Evolutionary conservation across 37 sponge, comb jelly and placozoan genomes (phyloP), one percentile per base, ranked within the genome.

Genomic region (Agelas oroides): DNA sequence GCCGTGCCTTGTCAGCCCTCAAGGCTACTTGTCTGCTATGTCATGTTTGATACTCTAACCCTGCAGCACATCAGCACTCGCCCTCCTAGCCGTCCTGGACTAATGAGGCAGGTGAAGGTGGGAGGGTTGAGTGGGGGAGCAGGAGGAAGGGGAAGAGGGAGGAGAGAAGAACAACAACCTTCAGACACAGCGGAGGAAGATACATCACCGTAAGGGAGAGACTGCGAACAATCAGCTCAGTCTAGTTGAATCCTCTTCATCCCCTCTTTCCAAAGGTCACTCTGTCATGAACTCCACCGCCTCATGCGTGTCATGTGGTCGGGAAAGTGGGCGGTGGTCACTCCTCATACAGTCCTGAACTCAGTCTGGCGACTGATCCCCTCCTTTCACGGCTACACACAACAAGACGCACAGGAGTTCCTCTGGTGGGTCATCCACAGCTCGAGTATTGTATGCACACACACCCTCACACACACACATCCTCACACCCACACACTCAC

Each of bases 381-480:
- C 1, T 72, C 84, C 36, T 94, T 94, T 81, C 81, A 82, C 70
- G 94, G 94, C 5, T 89, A 89, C 81, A 41, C 67, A 8, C 94
- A 94, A 58, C 94, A 94, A 63, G 94, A 94, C 65, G 94, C 94
- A 8, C 94, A 94, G 62, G 94, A 94, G 75, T 94, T 94, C 56
- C 88, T 94, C 12, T 86, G 90, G 94, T 94, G n/a, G n/a, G n/a
- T n/a, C n/a, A n/a, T n/a, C n/a, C n/a, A n/a, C n/a, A n/a, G n/a
- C 40, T n/a, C 62, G 17, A 56, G 17, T 18, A 18, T 56, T 15
- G 58, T 65, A 13, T 65, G 13, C 27, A 24, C 13, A 65, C 27
- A 65, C 66, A n/a, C n/a, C n/a, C n/a, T n/a, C n/a, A n/a, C n/a
- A n/a, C n/a, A n/a, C n/a, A n/a, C n/a, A n/a, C n/a, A n/a, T n/a